phyloP scores from a whole-genome alignment of 2,113 vertebrate genomes.

The Caranx melampygus region DNA sequence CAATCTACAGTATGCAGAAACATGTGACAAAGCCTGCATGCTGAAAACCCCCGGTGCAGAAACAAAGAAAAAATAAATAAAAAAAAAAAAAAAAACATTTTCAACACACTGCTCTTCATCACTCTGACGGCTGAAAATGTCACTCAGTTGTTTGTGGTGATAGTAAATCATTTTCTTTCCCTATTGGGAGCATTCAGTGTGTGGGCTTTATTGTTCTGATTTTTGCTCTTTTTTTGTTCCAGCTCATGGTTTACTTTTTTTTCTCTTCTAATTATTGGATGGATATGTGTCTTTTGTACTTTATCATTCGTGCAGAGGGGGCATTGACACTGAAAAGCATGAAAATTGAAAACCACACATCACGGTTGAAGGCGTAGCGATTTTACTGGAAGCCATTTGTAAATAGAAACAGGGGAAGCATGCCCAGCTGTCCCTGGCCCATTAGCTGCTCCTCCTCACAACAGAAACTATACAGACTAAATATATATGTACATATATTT shows the following conservation, averaged over 20 bases:
- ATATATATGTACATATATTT: not conserved
- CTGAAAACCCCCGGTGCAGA: slow-evolving; percentile 16
- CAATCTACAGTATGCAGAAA: not conserved
- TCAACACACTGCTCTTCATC: slow-evolving; percentile 34
- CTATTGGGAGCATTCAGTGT: slow-evolving; percentile 9
- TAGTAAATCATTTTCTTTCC: slow-evolving; percentile 27
- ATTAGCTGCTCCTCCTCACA: slow-evolving; percentile 32
- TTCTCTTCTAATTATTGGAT: slow-evolving; percentile 9
- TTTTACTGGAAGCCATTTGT: slow-evolving; percentile 40
- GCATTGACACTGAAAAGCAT: slow-evolving; percentile 31
- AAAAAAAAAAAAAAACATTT: slow-evolving; percentile 12
- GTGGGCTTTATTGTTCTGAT: slow-evolving; percentile 36
- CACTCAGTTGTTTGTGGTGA: slow-evolving; percentile 21
- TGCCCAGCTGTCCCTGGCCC: slow-evolving; percentile 22
- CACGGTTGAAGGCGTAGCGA: slow-evolving; percentile 21
- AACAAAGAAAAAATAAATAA: slow-evolving; percentile 18
- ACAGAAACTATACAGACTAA: slow-evolving; percentile 29
- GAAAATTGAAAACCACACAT: slow-evolving; percentile 62
- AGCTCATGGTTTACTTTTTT: slow-evolving; percentile 33
- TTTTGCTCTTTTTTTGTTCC: slow-evolving; percentile 27
- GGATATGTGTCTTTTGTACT: slow-evolving; percentile 31
- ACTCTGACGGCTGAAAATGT: slow-evolving; percentile 41
- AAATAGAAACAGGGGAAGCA: slow-evolving; percentile 31
- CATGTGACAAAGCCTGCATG: not conserved
- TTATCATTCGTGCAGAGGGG: slow-evolving; percentile 31